Percentiles rank a stretch among this genome's conserved stretches.
Conservation (phyloP, 2,797 vertebrate species). For the Rallus crepitans region DNA sequence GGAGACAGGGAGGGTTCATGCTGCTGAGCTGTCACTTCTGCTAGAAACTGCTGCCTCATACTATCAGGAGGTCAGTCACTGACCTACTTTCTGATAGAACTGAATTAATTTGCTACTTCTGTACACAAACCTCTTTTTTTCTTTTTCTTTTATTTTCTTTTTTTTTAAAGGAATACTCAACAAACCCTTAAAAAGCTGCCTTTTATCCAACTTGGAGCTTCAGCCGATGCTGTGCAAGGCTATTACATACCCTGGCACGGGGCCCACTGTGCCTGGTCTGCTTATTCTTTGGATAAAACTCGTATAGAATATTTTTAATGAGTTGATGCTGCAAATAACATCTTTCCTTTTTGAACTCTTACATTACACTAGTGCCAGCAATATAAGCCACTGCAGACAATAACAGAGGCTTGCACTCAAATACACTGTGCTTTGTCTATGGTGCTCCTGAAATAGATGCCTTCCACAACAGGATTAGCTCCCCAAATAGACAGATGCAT, state of each 20-base stretch:
- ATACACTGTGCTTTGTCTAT: background rate
- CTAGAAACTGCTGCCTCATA: constrained; percentile 87
- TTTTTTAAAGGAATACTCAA: constrained; percentile 44
- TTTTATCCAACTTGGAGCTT: constrained; percentile 32
- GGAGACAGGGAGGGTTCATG: constrained; percentile 73
- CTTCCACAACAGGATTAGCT: background rate
- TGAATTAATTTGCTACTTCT: constrained; percentile 70
- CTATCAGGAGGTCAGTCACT: constrained; percentile 78
- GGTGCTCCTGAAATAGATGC: constrained; percentile 33
- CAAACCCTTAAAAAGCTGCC: constrained; percentile 23
- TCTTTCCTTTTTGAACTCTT: constrained; percentile 31
- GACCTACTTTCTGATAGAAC: constrained; percentile 83
- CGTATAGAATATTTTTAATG: constrained; percentile 38
- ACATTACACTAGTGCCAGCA: background rate
- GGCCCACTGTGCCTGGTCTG: constrained; percentile 15
- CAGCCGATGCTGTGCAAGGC: background rate
- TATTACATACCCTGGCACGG: constrained; percentile 25
- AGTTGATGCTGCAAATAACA: constrained; percentile 17
- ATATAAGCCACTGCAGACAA: background rate
- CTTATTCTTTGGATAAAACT: constrained; percentile 55
- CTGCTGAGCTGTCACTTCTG: constrained; percentile 71
- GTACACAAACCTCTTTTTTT: constrained; percentile 23
- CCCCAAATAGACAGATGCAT: background rate
- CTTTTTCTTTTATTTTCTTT: background rate
- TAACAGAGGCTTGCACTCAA: background rate